Evolutionary conservation across 1,140 invertebrate genomes (phyloP).

Genomic region (Dolichoris vasculosae): DNA sequence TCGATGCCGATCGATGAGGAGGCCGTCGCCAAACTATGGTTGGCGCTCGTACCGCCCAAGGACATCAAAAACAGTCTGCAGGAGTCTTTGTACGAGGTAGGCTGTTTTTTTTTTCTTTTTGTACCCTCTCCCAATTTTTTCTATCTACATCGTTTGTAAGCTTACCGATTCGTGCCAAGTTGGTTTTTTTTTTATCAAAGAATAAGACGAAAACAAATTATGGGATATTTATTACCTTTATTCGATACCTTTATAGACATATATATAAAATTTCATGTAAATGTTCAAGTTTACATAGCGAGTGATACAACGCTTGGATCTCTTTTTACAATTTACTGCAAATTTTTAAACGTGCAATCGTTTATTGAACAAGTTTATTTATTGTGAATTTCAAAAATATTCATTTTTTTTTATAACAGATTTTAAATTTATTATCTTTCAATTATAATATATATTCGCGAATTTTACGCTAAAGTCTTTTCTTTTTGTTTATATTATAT

Average conservation of each 20-base stretch:
- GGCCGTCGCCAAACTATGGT: slow-evolving; percentile 66
- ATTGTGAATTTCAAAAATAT: background rate
- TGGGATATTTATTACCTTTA: slow-evolving; percentile 9
- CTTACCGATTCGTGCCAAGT: too few species aligned
- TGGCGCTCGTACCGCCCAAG: slow-evolving; percentile 67
- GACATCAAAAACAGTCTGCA: slow-evolving; percentile 69
- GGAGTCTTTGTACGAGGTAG: slow-evolving; percentile 67
- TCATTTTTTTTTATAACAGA: too few species aligned
- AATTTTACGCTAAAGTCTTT: too few species aligned
- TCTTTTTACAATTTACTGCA: background rate
- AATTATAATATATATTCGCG: too few species aligned
- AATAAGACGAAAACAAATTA: background rate
- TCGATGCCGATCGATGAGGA: slow-evolving; percentile 63
- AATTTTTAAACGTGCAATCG: background rate
- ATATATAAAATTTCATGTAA: slow-evolving; percentile 17
- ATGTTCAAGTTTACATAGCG: background rate
- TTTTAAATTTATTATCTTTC: too few species aligned
- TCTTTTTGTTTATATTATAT: background rate
- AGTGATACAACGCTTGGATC: background rate
- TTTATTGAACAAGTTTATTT: background rate
- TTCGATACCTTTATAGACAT: background rate
- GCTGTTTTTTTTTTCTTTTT: slow-evolving; percentile 26
- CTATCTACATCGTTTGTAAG: too few species aligned
- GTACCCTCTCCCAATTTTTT: too few species aligned
- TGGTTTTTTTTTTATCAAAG: too few species aligned